A percentile compares a stretch with the other conserved stretches of the same genome.
Conservation (phyloP, 2,113 vertebrate species). For the Etia nguti region DNA sequence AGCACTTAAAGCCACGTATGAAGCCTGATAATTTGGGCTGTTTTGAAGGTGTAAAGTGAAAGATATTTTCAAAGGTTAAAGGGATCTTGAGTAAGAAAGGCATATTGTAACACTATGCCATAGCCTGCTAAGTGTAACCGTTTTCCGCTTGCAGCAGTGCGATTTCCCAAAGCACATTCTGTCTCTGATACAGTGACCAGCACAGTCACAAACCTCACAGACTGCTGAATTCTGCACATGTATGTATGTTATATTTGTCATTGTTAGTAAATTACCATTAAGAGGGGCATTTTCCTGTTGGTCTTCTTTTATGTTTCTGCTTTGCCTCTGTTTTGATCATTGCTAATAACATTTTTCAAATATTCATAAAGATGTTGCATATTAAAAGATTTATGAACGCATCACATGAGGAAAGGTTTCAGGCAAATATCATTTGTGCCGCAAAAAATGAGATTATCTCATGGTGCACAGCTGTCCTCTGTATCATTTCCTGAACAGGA, state of each 20-base stretch:
- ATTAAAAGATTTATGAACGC: neutral
- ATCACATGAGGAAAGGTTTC: neutral
- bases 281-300: neutral
- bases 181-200: neutral
- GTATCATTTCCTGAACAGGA: neutral
- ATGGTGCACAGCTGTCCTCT: neutral
- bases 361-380: neutral
- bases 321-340: neutral
- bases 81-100: neutral
- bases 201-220: neutral
- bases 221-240: neutral
- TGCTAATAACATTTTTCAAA: neutral
- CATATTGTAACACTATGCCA: neutral
- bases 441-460: neutral
- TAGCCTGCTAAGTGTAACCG: neutral
- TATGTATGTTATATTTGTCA: neutral
- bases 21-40: neutral
- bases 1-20: neutral
- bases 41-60: neutral
- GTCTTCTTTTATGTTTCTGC: neutral
- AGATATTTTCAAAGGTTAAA: neutral
- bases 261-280: neutral
- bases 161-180: too few relatives aligned
- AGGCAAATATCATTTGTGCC: neutral
- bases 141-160: neutral